Evolutionary conservation across 2,113 vertebrate species (phyloP).

Genomic region (Corynorhinus townsendii): DNA sequence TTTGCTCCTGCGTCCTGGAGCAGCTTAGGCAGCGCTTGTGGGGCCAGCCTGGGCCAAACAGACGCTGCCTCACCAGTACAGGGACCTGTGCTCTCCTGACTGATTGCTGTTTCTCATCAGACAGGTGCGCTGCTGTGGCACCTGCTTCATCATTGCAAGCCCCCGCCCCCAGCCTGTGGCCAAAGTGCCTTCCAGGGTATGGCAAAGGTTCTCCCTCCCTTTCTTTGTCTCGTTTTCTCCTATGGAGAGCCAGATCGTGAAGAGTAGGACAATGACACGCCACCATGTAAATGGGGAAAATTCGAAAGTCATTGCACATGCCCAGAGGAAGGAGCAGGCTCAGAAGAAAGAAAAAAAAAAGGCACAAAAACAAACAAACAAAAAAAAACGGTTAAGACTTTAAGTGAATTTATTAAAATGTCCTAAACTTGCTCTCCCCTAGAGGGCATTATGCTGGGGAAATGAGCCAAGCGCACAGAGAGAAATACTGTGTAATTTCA

Average conservation of each 20-base stretch:
- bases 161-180: rapidly evolving
- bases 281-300: background rate
- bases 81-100: background rate
- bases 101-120: rapidly evolving
- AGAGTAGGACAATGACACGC: background rate
- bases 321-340: background rate
- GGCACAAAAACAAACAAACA: too few species aligned
- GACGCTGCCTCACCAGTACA: background rate
- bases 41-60: background rate
- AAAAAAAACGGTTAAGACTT: too few species aligned
- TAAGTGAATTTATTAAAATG: too few species aligned
- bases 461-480: background rate
- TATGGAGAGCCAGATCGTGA: background rate
- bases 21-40: rapidly evolving
- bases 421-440: too few species aligned
- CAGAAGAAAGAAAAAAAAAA: background rate
- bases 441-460: background rate
- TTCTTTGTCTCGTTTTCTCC: background rate
- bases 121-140: rapidly evolving
- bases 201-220: background rate
- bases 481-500: background rate
- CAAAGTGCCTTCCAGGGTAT: background rate
- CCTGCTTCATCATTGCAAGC: rapidly evolving
- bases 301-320: rapidly evolving
- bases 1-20: rapidly evolving